These are phyloP conservation scores for Allacma fusca DNA, from an alignment of 2,888 invertebrate species.

Conservation along the genomic window DNA sequence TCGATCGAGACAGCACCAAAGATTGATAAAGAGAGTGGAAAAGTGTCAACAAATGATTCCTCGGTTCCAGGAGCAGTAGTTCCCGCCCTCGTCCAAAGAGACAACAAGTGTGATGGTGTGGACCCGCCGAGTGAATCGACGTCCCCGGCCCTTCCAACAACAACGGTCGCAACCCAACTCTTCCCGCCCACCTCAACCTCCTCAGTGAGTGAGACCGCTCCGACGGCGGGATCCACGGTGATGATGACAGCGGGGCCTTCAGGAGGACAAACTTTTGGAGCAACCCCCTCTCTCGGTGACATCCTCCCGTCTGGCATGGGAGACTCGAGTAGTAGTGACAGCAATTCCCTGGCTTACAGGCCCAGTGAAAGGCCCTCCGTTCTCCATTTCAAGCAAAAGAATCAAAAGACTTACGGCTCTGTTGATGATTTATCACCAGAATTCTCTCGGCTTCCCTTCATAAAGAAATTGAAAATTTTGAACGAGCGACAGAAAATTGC, in stretches of 20 bases:
- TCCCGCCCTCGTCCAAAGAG: slow-evolving; percentile 19
- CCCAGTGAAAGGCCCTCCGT: slow-evolving; percentile 48
- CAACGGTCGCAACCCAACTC: neutral
- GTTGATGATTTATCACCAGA: slow-evolving; percentile 79
- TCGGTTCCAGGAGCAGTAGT: slow-evolving; percentile 45
- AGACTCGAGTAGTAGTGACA: slow-evolving; percentile 38
- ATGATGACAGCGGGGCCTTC: neutral
- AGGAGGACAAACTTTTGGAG: neutral
- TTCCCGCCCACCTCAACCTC: slow-evolving; percentile 4
- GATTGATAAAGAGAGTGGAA: slow-evolving; percentile 46
- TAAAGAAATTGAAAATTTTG: slow-evolving; percentile 85
- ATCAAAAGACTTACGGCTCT: slow-evolving; percentile 59
- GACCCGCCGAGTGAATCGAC: neutral
- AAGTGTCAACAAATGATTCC: slow-evolving; percentile 50
- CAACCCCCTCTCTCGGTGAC: neutral
- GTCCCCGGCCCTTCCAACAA: neutral
- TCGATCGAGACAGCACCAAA: slow-evolving; percentile 48
- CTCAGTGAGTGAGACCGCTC: neutral
- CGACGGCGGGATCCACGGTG: slow-evolving; percentile 1
- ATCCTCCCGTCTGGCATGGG: neutral
- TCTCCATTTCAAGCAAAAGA: slow-evolving; percentile 47
- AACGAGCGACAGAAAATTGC: slow-evolving; percentile 87
- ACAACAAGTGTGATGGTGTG: neutral
- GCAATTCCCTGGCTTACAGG: slow-evolving; percentile 17
- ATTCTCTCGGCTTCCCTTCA: slow-evolving; percentile 84